These are phyloP conservation scores for Folsomia manolachei DNA, from an alignment of 2,888 invertebrate species.

Conservation along the genomic window DNA sequence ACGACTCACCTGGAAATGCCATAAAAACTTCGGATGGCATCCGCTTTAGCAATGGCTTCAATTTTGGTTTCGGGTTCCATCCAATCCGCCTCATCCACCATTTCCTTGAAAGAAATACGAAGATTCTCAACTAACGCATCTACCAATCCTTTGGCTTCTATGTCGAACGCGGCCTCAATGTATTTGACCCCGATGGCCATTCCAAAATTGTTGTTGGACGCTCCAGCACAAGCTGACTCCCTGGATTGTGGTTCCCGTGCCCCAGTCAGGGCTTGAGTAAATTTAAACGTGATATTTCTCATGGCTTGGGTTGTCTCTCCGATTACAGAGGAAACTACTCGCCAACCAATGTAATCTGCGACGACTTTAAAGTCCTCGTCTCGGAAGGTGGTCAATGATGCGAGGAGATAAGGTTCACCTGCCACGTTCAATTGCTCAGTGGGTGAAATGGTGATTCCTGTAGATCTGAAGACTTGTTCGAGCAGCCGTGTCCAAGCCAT, in stretches of 20 bases:
- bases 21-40: constrained; percentile 62
- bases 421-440: constrained; percentile 35
- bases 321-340: constrained; percentile 38
- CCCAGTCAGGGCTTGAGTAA: constrained; percentile 44
- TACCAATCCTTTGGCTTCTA: constrained; percentile 38
- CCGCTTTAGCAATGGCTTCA: constrained; percentile 66
- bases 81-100: constrained; percentile 70
- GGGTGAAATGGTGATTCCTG: constrained; percentile 30
- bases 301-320: constrained; percentile 43
- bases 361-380: constrained; percentile 17
- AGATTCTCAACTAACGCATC: constrained; percentile 74
- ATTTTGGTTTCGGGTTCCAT: constrained; percentile 71
- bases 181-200: constrained; percentile 49
- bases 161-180: constrained; percentile 40
- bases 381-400: constrained; percentile 27
- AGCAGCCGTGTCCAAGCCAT: constrained; percentile 26
- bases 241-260: constrained; percentile 38
- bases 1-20: constrained; percentile 79
- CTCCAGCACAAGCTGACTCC: constrained; percentile 36
- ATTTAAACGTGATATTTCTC: constrained; percentile 47
- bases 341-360: constrained; percentile 43
- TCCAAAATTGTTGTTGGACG: constrained; percentile 37
- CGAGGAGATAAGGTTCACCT: constrained; percentile 35
- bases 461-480: constrained; percentile 33
- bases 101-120: constrained; percentile 67